Evolutionary conservation across 2,888 invertebrate species (phyloP), one percentile per base, ranked within the genome.

Genomic region (Cephonodes hylas): DNA sequence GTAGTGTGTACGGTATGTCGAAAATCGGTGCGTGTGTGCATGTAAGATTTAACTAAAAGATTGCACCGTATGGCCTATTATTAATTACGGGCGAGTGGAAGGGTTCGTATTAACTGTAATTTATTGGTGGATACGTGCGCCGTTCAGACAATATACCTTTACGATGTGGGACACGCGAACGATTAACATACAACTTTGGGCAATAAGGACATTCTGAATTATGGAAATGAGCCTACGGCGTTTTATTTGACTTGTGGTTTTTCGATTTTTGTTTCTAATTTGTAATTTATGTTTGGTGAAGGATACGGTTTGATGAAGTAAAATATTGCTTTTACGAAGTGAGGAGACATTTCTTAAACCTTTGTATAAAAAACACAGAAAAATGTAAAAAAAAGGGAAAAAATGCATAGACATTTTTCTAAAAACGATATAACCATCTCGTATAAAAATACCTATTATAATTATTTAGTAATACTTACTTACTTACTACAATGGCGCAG

Each of bases 31-130:
- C 66, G 77, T 68, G 64, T 65, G 67, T 67, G 69, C 72, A 69
- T 71, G 66, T 61, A 74, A 81, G 76, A 79, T 74, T 77, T 75
- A 75, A 80, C 73, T 66, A 71, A 72, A 73, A 84, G 88, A 88
- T 89, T 77, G 71, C 88, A 88, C 89, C 88, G 81, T 77, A 74
- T 76, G 73, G 76, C 74, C 81, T 77, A 79, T 89, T 89, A 89
- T 90, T 90, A 90, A 89, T 90, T 90, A 89, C 84, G 77, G 73
- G 83, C 81, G 78, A 78, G 79, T 77, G 76, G 84, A 88, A 88
- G 88, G 89, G 88, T 88, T 89, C 77, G 78, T 86, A 86, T 87
- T 88, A 88, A 87, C 84, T 76, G 81, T 89, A 85, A 89, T 89
- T 89, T 89, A 89, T 89, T 75, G 83, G 74, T 75, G 71, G 83